Percentiles rank a stretch among this genome's conserved stretches.
Evolutionary conservation across 1,140 invertebrate species (phyloP).

Genomic region (Drosophila kanapiae): DNA sequence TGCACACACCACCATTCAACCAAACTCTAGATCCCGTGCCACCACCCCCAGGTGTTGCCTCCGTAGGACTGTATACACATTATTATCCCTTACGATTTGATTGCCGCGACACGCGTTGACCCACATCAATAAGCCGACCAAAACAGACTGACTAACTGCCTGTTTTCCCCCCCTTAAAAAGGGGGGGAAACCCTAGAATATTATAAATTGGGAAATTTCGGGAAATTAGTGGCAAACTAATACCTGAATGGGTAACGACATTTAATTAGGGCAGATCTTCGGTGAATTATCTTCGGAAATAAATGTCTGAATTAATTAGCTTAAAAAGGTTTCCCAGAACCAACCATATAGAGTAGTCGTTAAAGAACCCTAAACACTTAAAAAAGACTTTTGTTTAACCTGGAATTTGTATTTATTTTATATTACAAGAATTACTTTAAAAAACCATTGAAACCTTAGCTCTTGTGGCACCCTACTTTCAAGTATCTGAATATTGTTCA

Average conservation of each 20-base stretch:
- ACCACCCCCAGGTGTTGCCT: slow-evolving; percentile 34
- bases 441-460: too few relatives aligned
- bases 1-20: slow-evolving; percentile 27
- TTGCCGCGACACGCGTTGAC: slow-evolving; percentile 55
- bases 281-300: background rate
- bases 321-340: too few relatives aligned
- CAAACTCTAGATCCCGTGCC: background rate
- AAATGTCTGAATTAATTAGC: background rate
- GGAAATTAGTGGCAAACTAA: background rate
- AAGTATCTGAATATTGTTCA: background rate
- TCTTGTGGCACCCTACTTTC: background rate
- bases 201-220: background rate
- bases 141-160: slow-evolving; percentile 30
- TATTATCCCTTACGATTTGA: slow-evolving; percentile 61
- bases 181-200: background rate
- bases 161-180: background rate
- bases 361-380: background rate
- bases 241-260: background rate
- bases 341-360: background rate
- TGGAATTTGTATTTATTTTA: too few relatives aligned
- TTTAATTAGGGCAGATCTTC: background rate
- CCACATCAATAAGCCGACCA: slow-evolving; percentile 45
- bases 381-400: too few relatives aligned
- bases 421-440: background rate
- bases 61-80: slow-evolving; percentile 41